Evolutionary conservation across 2,113 vertebrate species (phyloP), one percentile per base, ranked within the genome.

Genomic region (Nycticryphes semicollaris): DNA sequence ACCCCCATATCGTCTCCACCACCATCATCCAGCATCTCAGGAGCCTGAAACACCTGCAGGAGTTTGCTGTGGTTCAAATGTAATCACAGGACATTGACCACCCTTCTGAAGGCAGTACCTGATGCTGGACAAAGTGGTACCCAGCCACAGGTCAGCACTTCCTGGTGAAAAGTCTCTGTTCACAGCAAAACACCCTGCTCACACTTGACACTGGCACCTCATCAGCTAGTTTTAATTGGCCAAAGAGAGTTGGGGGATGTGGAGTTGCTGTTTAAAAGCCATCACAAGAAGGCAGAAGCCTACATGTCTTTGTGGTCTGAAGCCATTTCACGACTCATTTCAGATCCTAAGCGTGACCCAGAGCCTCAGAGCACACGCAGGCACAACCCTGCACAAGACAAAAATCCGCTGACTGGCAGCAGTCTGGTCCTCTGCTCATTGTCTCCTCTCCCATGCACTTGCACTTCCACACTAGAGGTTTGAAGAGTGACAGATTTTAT

Each of bases 381-480:
- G 31, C 73, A 90, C 68, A 67, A 30, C 56, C 4, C 7, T 18
- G 66, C 78, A 69, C 28, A 50, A 37, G 80, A 56, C 50, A 88
- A 30, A 82, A 86, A 68, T 20, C 41, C 0, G 2, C 88, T 87
- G 85, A 83, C 72, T 30, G 21, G 64, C 48, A 94, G 30, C 73
- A 72, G 27, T 7, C 43, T 27, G 35, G 60, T 63, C 72, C 88
- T 57, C 75, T 64, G 87, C 77, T 51, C 43, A 10, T 37, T 78
- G 92, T 83, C 75, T 82, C 60, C 80, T 87, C 89, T 90, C 66
- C 90, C 45, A 92, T 93, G 74, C 91, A 87, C 54, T 94, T 77
- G 45, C 70, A 41, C 78, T 85, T 96, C 72, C 69, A 80, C 80
- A 39, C 1, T 0, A 82, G 69, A 94, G 75, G 81, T 70, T 14